phyloP scores from a whole-genome alignment of 2,888 invertebrate genomes.

The Mamestra brassicae region DNA sequence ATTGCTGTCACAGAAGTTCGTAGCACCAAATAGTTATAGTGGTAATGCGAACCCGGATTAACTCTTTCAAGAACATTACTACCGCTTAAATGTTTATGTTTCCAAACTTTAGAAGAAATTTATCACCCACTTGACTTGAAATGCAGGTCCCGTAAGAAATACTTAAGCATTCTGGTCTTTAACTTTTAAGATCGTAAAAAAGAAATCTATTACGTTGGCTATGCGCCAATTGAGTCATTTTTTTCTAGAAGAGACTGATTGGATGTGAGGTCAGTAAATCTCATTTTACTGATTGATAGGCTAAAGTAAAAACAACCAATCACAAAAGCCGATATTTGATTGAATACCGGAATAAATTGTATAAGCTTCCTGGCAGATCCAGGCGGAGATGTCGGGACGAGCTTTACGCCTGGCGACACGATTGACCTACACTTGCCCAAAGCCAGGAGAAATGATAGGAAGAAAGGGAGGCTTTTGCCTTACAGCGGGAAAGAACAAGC shows the following conservation, averaged over 20 bases:
- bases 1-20: background rate
- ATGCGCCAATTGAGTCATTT: background rate
- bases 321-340: background rate
- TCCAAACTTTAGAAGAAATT: background rate
- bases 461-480: too few relatives aligned
- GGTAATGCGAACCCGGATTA: constrained; percentile 6
- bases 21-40: background rate
- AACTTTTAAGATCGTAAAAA: constrained; percentile 13
- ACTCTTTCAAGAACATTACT: constrained; percentile 8
- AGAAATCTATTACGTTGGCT: constrained; percentile 11
- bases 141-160: background rate
- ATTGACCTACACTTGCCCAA: too few relatives aligned
- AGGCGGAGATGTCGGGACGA: too few relatives aligned
- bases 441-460: too few relatives aligned
- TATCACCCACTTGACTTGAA: constrained; percentile 21
- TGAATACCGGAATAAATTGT: too few relatives aligned
- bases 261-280: background rate
- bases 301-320: background rate
- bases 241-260: background rate
- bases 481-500: too few relatives aligned
- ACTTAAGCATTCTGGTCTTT: constrained; percentile 5
- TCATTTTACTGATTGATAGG: background rate
- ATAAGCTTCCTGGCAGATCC: background rate
- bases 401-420: too few relatives aligned
- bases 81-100: constrained; percentile 24